Evolutionary conservation across 2,797 vertebrate genomes (phyloP).

Genomic region (Coranthus polyacanthus): DNA sequence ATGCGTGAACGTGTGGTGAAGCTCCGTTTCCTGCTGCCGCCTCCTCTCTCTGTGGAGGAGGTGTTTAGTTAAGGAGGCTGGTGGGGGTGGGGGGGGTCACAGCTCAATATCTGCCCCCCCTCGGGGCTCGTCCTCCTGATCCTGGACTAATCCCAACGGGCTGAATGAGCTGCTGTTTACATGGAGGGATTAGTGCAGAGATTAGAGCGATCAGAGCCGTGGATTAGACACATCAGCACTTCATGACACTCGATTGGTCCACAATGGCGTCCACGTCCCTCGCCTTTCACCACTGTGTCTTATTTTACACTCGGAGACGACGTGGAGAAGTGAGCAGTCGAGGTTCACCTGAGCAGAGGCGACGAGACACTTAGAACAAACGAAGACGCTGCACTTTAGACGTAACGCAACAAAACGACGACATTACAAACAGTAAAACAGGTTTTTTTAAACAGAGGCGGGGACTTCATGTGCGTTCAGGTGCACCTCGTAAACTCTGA

Average conservation of each 20-base stretch:
- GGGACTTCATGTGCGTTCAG: too few species aligned
- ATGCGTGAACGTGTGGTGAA: constrained; percentile 31
- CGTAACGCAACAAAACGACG: too few species aligned
- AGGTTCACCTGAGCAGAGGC: too few species aligned
- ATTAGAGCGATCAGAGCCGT: constrained; percentile 89
- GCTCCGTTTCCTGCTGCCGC: constrained; percentile 51
- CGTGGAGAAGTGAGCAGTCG: too few species aligned
- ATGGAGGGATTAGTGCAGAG: constrained; percentile 87
- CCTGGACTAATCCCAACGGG: constrained; percentile 90
- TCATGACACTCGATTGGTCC: constrained; percentile 64
- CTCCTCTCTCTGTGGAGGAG: constrained; percentile 42
- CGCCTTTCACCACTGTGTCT: constrained; percentile 42
- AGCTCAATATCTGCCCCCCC: constrained; percentile 79
- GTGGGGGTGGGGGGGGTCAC: constrained; percentile 60
- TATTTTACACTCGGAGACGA: constrained; percentile 34
- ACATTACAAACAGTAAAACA: too few species aligned
- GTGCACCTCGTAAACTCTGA: too few species aligned
- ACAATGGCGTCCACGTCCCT: constrained; percentile 44
- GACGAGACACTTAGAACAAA: too few species aligned
- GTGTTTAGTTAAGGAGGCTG: constrained; percentile 45
- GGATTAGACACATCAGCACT: constrained; percentile 84
- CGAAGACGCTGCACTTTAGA: too few species aligned
- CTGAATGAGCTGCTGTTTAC: constrained; percentile 91
- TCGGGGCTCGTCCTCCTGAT: constrained; percentile 83
- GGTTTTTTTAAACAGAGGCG: too few species aligned